Conservation (phyloP, 2,113 vertebrate species). For the Marmota flaviventris region DNA sequence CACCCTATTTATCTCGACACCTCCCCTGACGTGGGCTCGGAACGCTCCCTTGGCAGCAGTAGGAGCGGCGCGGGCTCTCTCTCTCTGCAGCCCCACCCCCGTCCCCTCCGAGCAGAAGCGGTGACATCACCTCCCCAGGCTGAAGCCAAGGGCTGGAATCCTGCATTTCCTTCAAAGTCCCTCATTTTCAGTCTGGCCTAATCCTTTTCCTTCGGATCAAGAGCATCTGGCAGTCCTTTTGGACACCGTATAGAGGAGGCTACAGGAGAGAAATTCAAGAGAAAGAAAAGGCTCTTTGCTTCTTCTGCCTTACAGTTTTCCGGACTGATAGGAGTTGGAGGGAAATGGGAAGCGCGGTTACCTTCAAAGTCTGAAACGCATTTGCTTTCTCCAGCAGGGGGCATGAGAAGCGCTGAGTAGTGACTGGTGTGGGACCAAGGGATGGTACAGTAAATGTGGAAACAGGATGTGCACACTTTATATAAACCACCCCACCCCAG, state of each 20-base stretch:
- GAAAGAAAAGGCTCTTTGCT: background rate
- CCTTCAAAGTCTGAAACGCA: background rate
- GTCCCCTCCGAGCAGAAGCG: slow-evolving; percentile 70
- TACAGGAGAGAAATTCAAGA: background rate
- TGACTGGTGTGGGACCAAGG: accelerated
- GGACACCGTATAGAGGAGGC: slow-evolving; percentile 65
- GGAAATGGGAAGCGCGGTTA: background rate
- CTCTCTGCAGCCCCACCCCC: slow-evolving; percentile 18
- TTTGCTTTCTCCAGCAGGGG: slow-evolving; percentile 65
- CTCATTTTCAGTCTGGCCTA: slow-evolving; percentile 56
- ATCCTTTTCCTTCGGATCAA: slow-evolving; percentile 59
- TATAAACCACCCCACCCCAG: background rate
- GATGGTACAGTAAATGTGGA: background rate
- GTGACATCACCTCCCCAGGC: slow-evolving; percentile 86
- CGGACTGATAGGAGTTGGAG: background rate
- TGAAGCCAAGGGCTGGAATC: slow-evolving; percentile 80
- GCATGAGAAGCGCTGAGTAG: background rate
- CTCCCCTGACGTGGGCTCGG: slow-evolving; percentile 86
- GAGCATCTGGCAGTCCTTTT: slow-evolving; percentile 5
- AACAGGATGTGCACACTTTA: background rate
- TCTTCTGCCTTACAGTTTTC: background rate
- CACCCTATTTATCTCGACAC: slow-evolving; percentile 85
- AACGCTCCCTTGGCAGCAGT: slow-evolving; percentile 64
- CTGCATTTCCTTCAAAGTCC: slow-evolving; percentile 63
- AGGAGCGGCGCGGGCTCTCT: slow-evolving; percentile 18